Conservation (phyloP, 2,888 invertebrate species). For the Globia sparganii region DNA sequence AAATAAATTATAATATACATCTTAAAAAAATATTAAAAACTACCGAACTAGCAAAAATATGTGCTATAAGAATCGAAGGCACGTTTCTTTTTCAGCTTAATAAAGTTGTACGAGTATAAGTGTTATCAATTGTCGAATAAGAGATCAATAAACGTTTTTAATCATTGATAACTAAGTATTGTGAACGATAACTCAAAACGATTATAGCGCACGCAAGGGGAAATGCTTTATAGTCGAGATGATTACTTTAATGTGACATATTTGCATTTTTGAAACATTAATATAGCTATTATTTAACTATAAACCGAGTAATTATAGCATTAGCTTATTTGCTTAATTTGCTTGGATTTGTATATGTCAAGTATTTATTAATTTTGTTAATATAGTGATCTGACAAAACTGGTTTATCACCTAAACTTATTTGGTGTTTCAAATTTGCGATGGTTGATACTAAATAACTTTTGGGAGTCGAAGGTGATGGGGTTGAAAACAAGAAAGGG, state of each 20-base stretch:
- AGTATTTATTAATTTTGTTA: constrained; percentile 85
- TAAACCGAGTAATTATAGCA: neutral
- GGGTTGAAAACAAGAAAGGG: constrained; percentile 47
- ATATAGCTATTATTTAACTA: neutral
- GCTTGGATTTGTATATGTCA: constrained; percentile 72
- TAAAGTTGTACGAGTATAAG: neutral
- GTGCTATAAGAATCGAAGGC: no score
- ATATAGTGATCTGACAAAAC: constrained; percentile 80
- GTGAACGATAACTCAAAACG: neutral
- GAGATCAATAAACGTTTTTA: constrained; percentile 19
- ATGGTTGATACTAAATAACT: constrained; percentile 82
- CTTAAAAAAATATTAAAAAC: constrained; percentile 40
- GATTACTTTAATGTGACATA: neutral
- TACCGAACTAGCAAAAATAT: constrained; percentile 24
- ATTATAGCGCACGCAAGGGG: neutral
- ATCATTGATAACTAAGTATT: neutral
- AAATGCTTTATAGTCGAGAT: neutral
- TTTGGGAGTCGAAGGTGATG: constrained; percentile 70
- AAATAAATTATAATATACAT: constrained; percentile 65
- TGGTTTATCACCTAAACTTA: constrained; percentile 75
- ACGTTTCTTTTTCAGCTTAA: neutral
- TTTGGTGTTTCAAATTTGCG: constrained; percentile 78
- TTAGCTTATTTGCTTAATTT: constrained; percentile 1
- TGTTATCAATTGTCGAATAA: constrained; percentile 6
- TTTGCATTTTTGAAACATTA: neutral